These are phyloP conservation scores for Andrena cerasifolii DNA, from an alignment of 1,140 invertebrate genomes.

Conservation along the genomic window DNA sequence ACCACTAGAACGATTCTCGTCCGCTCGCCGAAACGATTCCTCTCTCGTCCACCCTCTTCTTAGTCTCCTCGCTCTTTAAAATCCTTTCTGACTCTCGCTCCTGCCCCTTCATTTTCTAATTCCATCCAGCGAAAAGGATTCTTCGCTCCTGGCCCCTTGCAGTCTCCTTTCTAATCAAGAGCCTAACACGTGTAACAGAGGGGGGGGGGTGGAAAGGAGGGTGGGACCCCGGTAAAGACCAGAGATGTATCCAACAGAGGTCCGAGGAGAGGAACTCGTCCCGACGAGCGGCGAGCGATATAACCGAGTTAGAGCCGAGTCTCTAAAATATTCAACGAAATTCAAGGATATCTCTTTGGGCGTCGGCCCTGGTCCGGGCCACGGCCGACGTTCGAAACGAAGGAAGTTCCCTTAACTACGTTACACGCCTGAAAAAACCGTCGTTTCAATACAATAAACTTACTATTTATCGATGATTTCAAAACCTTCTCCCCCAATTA, in stretches of 20 bases:
- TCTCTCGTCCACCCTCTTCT: background rate
- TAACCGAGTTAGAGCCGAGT: slow-evolving; percentile 52
- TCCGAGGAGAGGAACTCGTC: background rate
- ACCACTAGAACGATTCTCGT: slow-evolving; percentile 58
- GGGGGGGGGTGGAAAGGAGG: no score
- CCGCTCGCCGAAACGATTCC: slow-evolving; percentile 45
- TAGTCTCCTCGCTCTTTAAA: no score
- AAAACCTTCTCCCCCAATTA: slow-evolving; percentile 52
- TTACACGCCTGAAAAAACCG: slow-evolving; percentile 61
- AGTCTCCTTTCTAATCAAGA: no score
- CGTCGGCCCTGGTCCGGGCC: slow-evolving; percentile 45
- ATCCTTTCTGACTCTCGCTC: no score
- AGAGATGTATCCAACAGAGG: background rate
- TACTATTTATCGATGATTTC: slow-evolving; percentile 67
- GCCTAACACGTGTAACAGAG: no score
- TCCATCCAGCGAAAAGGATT: background rate
- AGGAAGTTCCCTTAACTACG: slow-evolving; percentile 59
- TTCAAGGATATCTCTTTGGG: slow-evolving; percentile 62
- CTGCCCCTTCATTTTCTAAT: background rate
- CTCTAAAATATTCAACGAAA: slow-evolving; percentile 52
- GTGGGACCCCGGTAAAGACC: no score
- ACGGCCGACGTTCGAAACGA: slow-evolving; percentile 53
- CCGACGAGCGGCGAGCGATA: slow-evolving; percentile 12
- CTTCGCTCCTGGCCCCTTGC: no score
- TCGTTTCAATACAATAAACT: slow-evolving; percentile 53